Evolutionary conservation across 2,113 vertebrate species (phyloP).

Genomic region (Salvelinus alpinus): DNA sequence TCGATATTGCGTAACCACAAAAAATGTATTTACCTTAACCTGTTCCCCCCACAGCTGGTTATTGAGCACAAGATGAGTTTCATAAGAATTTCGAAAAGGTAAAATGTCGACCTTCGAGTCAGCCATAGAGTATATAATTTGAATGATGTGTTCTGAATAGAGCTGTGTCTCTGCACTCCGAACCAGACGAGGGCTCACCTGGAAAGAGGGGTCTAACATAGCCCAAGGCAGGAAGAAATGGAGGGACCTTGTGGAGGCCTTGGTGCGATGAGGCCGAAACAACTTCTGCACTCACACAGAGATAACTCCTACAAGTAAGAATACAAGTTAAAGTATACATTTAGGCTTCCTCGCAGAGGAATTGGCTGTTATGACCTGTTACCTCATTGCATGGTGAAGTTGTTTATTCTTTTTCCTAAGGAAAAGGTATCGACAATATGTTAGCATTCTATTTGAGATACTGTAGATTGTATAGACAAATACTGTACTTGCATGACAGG

Average conservation of each 20-base stretch:
- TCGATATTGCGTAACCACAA: background rate
- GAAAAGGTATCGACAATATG: constrained; percentile 70
- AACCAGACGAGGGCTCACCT: no score
- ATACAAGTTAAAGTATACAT: constrained; percentile 35
- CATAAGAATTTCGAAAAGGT: background rate
- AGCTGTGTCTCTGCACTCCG: background rate
- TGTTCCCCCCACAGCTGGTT: background rate
- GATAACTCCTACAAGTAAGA: background rate
- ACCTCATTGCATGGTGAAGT: constrained; percentile 75
- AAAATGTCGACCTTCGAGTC: background rate
- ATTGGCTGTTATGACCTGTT: constrained; percentile 51
- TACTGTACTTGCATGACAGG: constrained; percentile 40
- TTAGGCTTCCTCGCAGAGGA: constrained; percentile 14
- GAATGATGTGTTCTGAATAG: background rate
- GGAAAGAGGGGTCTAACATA: no score
- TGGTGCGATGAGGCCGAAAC: no score
- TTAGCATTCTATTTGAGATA: constrained; percentile 61
- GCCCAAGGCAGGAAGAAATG: no score
- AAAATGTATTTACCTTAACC: background rate
- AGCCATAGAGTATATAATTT: background rate
- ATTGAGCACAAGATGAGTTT: constrained; percentile 7
- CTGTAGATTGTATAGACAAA: constrained; percentile 44
- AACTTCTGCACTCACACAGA: background rate
- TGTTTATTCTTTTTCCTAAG: constrained; percentile 74
- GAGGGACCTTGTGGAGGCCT: no score